Evolutionary conservation across 2,888 invertebrate genomes (phyloP), one percentile per base, ranked within the genome.

Genomic region (Agrotis segetum): DNA sequence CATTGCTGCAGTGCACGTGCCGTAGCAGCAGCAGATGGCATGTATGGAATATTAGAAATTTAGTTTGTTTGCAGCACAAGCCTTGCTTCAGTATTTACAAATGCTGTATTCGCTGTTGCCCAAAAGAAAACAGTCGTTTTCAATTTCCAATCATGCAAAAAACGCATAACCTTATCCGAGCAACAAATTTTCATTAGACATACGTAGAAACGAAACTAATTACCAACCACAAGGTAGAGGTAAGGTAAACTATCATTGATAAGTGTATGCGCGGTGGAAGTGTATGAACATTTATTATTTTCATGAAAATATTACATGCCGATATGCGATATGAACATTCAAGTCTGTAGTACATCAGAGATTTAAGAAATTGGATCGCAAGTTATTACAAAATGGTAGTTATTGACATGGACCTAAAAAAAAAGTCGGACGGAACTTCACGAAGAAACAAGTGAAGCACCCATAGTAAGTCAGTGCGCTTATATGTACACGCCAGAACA

Each of bases 71-170:
- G 9, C 5, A 21, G 24, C 19, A 46, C 46, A 72, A 52, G 29
- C 16, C n/a, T 58, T 50, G 19, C 24, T 5, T 47, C n/a, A 40
- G 13, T 60, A 44, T 77, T 58, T 70, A 72, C 50, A 77, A 50
- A 63, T 53, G 14, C n/a, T 61, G 49, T n/a, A 53, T 53, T 56
- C 16, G 69, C 16, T 53, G 44, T 53, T 14, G 34, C 7, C 52
- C 16, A 75, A 29, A 17, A 78, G 60, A 70, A 14, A 46, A 7
- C 50, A 73, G 50, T 14, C 17, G 24, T n/a, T 1, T 16, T 53
- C 47, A 52, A 58, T 13, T 55, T 29, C 17, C 29, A 67, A 40
- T 59, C 77, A 74, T 82, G 83, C 79, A 77, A 44, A 50, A 53
- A 62, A 71, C 59, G 56, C 66, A 14, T 63, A 53, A 50, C 63